Evolutionary conservation across 2,113 vertebrate genomes (phyloP), one percentile per base, ranked within the genome.

Genomic region (Pleuronectes platessa): DNA sequence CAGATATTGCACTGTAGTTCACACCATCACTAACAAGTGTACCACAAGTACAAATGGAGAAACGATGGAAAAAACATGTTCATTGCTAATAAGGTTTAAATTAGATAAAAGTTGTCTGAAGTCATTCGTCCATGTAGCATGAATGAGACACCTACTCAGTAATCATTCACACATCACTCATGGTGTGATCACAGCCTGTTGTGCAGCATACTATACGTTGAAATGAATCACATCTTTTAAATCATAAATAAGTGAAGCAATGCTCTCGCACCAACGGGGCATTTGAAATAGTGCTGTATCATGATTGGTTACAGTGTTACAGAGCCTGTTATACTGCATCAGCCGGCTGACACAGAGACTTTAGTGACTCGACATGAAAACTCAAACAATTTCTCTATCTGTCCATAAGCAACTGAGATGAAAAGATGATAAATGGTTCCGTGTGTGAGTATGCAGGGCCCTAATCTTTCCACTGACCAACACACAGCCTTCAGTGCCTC

Each of bases 341-440:
- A 24, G 26, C n/a, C 53, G 27, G 6, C 18, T 55, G 17, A 35
- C 55, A 23, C 2, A 47, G 7, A 31, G 31, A 7, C 6, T 31
- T 31, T 31, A 31, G 31, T 31, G 27, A 31, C 27, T 31, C 27
- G 0, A 66, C 23, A 49, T 53, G 23, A 58, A 83, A 69, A 55
- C 35, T 37, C n/a, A 24, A 40, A 23, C 31, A 26, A 40, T 54
- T 58, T 61, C 65, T 77, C 74, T 49, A 80, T 53, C 51, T 42
- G 20, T 75, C 37, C 31, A 11, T 15, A 37, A 58, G 62, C 58
- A 49, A 56, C 24, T 40, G 59, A 66, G 61, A 67, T 71, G 69
- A 78, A 71, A 64, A 78, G 65, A 70, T 74, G 74, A 83, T 71
- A 78, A 75, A 78, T 75, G 40, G 71, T 56, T 35, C 2, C 20